phyloP scores from a whole-genome alignment of 2,113 vertebrate species.

The Globicephala melas region DNA sequence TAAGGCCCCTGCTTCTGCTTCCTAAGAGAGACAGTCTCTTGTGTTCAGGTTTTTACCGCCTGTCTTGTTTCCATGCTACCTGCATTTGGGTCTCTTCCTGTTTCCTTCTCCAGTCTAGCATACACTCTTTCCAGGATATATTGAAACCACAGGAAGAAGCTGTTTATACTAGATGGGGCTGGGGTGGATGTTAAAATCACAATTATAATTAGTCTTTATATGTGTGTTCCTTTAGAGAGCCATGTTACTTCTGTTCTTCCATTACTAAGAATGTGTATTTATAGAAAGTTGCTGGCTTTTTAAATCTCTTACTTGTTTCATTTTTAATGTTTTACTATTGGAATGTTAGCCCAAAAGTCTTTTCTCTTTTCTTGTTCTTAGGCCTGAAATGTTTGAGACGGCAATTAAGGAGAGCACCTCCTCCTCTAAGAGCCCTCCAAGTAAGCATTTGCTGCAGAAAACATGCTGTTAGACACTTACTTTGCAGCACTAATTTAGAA shows the following conservation, averaged over 20 bases:
- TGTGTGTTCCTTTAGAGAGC: background rate
- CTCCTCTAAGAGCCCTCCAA: slow-evolving; percentile 70
- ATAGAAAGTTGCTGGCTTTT: background rate
- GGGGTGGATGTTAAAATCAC: background rate
- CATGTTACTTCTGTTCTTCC: background rate
- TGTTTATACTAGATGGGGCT: background rate
- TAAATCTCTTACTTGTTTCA: background rate
- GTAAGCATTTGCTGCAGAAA: slow-evolving; percentile 77
- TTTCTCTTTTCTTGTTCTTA: slow-evolving; percentile 69
- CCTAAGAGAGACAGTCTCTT: background rate
- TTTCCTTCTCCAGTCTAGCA: background rate
- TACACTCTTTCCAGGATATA: background rate
- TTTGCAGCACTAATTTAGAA: background rate
- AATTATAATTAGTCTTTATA: background rate
- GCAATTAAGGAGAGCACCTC: slow-evolving; percentile 81
- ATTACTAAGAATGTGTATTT: background rate
- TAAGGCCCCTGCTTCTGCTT: background rate
- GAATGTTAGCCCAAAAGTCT: background rate
- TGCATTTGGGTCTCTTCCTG: fast-evolving
- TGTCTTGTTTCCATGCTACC: background rate
- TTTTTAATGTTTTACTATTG: background rate
- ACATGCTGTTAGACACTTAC: fast-evolving
- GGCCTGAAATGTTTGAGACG: slow-evolving; percentile 84
- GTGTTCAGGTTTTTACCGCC: background rate
- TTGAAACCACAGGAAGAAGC: background rate